Evolutionary conservation across 2,888 invertebrate species (phyloP).

Genomic region (Acleris cristana): DNA sequence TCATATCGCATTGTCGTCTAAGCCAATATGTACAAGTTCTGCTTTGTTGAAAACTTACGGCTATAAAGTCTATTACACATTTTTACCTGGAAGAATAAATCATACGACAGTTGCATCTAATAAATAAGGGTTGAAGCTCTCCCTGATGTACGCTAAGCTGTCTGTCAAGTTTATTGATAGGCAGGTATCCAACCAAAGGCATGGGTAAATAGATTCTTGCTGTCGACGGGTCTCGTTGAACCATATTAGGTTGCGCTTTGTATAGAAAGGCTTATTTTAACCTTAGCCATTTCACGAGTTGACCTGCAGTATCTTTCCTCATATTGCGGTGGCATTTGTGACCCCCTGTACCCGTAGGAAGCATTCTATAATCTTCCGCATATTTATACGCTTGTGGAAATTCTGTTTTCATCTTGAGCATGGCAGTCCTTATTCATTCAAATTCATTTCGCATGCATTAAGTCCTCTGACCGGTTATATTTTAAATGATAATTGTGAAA

Average conservation of each 20-base stretch:
- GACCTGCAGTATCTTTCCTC: conserved; percentile 48
- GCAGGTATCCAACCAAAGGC: no score
- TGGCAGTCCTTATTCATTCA: background rate
- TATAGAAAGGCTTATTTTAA: conserved; percentile 52
- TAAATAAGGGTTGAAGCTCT: no score
- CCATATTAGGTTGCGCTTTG: conserved; percentile 43
- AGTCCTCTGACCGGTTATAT: background rate
- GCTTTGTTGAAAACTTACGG: no score
- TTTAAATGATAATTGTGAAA: conserved; percentile 19
- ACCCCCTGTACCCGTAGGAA: conserved; percentile 9
- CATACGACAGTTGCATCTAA: no score
- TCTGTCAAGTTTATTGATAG: no score
- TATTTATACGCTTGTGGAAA: background rate
- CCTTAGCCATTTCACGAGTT: conserved; percentile 55
- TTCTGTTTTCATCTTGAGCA: background rate
- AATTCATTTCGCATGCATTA: conserved; percentile 1
- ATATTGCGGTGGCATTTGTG: conserved; percentile 23
- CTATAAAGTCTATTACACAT: no score
- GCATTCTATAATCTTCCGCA: conserved; percentile 11
- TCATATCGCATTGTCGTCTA: no score
- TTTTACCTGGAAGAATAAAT: no score
- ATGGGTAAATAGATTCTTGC: no score
- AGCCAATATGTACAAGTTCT: no score
- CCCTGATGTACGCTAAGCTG: no score
- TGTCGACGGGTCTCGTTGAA: conserved; percentile 35